These are phyloP conservation scores for Drosophila melanosoma DNA, from an alignment of 2,888 invertebrate genomes.

Conservation along the genomic window DNA sequence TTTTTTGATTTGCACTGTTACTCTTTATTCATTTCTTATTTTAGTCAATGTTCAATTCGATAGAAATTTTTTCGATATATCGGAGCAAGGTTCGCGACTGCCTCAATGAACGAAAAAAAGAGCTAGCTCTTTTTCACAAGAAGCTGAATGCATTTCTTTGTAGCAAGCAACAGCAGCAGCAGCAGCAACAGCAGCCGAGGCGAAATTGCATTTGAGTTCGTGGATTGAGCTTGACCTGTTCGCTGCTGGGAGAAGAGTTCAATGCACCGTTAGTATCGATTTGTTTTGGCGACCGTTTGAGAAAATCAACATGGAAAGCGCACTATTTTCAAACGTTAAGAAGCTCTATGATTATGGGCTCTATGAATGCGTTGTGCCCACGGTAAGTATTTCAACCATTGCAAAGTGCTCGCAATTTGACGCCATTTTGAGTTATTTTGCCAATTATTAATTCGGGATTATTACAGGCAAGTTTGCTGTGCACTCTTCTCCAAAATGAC, in stretches of 20 bases:
- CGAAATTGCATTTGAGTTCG: neutral
- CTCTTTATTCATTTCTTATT: slow-evolving; percentile 1
- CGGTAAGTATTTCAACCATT: slow-evolving; percentile 86
- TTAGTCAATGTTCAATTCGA: slow-evolving; percentile 34
- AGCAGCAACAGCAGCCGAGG: neutral
- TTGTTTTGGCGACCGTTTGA: slow-evolving; percentile 8
- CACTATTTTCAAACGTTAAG: slow-evolving; percentile 89
- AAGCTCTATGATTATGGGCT: slow-evolving; percentile 89
- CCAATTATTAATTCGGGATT: neutral
- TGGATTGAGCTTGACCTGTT: neutral
- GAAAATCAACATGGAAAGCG: slow-evolving; percentile 85
- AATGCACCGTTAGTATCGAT: neutral
- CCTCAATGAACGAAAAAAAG: neutral
- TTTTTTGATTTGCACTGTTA: neutral
- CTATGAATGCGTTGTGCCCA: slow-evolving; percentile 89
- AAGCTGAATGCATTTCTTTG: slow-evolving; percentile 6
- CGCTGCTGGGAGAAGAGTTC: neutral
- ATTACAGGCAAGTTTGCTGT: slow-evolving; percentile 88
- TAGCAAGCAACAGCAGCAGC: neutral
- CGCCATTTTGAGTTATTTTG: slow-evolving; percentile 1
- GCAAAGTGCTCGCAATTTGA: neutral
- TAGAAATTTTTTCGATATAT: slow-evolving; percentile 6
- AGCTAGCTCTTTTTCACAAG: slow-evolving; percentile 1
- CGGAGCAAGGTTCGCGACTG: neutral
- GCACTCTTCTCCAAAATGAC: slow-evolving; percentile 89